These are phyloP conservation scores for Clusia tigrina DNA, from an alignment of 2,888 invertebrate species.

Conservation along the genomic window DNA sequence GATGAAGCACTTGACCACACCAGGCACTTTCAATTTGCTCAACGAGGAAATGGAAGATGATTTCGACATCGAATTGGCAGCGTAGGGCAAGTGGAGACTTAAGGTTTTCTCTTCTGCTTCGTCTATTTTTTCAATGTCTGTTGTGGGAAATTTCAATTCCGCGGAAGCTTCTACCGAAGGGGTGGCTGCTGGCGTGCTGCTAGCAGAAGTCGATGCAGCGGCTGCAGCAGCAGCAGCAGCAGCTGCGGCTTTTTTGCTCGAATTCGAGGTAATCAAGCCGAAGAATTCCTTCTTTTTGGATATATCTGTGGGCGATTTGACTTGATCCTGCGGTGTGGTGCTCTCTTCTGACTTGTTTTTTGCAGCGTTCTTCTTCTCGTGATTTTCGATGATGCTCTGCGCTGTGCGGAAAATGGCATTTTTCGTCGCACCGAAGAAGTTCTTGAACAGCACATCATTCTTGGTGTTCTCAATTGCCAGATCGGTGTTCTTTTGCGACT, in stretches of 20 bases:
- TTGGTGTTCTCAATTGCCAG: conserved; percentile 47
- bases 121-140: conserved; percentile 24
- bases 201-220: conserved; percentile 32
- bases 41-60: conserved; percentile 60
- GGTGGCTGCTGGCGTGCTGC: conserved; percentile 41
- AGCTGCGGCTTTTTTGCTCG: conserved; percentile 58
- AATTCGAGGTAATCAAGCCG: conserved; percentile 60
- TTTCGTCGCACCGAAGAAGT: conserved; percentile 64
- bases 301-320: conserved; percentile 62
- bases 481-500: conserved; percentile 39
- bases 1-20: conserved; percentile 63
- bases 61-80: conserved; percentile 39
- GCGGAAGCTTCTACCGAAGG: conserved; percentile 38
- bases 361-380: conserved; percentile 64
- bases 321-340: conserved; percentile 40
- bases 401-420: conserved; percentile 65
- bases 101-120: conserved; percentile 46
- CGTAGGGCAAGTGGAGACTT: conserved; percentile 50
- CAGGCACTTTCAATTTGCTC: conserved; percentile 61
- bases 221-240: conserved; percentile 52
- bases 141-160: conserved; percentile 17
- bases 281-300: conserved; percentile 64
- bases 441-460: conserved; percentile 64
- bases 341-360: conserved; percentile 53
- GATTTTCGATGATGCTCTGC: conserved; percentile 65